Evolutionary conservation across 2,888 invertebrate species (phyloP).

Genomic region (Myopa tessellatipennis): DNA sequence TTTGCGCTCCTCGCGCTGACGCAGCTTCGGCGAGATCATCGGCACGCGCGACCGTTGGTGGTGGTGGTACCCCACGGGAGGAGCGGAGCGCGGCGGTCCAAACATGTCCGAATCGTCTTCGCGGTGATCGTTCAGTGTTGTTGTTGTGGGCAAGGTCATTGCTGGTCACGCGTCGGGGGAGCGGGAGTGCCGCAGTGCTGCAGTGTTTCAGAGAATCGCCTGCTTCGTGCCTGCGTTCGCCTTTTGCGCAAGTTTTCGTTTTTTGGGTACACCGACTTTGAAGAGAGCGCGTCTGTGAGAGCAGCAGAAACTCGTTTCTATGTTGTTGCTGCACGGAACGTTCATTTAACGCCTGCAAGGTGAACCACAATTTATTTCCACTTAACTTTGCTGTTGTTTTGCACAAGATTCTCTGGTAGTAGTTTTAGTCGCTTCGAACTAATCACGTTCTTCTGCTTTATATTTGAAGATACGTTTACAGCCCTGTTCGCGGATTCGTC

Average conservation of each 20-base stretch:
- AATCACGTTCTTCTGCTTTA: no score
- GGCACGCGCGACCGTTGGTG: conserved; percentile 77
- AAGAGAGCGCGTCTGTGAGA: conserved; percentile 7
- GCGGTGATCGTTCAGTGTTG: conserved; percentile 58
- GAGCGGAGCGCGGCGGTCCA: conserved; percentile 77
- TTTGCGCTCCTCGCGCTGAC: conserved; percentile 89
- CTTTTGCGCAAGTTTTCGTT: conserved; percentile 5
- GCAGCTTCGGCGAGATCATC: conserved; percentile 88
- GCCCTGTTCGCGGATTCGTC: no score
- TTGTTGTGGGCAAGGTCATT: conserved; percentile 64
- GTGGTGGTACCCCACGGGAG: conserved; percentile 71
- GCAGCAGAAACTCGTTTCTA: conserved; percentile 28
- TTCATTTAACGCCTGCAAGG: conserved; percentile 47
- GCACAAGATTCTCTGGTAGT: conserved; percentile 4
- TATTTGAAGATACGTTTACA: no score
- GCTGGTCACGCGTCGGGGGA: conserved; percentile 34
- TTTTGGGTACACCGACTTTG: background rate
- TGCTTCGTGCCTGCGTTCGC: background rate
- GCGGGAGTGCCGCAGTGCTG: background rate
- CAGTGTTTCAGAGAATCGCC: background rate
- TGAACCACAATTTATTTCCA: conserved; percentile 51
- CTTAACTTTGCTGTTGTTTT: conserved; percentile 43
- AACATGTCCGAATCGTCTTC: conserved; percentile 75
- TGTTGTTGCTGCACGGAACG: conserved; percentile 8
- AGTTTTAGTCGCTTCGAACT: background rate